These are phyloP conservation scores for Panthera leo DNA, from an alignment of 2,113 vertebrate species.

Conservation along the genomic window DNA sequence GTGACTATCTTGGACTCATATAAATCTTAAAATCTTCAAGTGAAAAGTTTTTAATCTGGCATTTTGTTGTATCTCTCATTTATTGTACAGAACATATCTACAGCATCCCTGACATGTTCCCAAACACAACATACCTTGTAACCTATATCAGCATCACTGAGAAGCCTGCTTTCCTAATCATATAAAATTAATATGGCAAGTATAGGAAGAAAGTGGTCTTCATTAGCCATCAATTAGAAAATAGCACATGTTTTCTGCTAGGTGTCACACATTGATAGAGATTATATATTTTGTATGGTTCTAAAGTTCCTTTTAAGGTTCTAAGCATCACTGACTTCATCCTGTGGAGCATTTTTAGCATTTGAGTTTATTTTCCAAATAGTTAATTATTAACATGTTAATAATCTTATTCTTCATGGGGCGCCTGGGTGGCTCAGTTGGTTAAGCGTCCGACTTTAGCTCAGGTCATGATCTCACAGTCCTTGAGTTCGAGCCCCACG, in stretches of 20 bases:
- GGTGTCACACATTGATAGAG: not conserved
- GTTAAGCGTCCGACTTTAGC: too few relatives aligned
- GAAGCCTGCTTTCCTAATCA: not conserved
- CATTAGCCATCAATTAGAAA: not conserved
- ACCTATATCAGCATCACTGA: not conserved
- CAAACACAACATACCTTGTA: not conserved
- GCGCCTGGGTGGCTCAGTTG: too few relatives aligned
- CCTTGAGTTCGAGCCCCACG: too few relatives aligned
- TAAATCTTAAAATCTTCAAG: conserved; percentile 11
- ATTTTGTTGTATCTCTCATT: not conserved
- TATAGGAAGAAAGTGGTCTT: not conserved
- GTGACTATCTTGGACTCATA: conserved; percentile 37
- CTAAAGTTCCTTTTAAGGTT: conserved; percentile 40
- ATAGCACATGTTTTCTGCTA: not conserved
- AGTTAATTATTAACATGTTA: not conserved
- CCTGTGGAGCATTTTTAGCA: not conserved
- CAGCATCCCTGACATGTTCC: not conserved
- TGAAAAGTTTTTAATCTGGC: not conserved
- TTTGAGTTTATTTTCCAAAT: conserved; percentile 42
- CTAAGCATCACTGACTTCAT: not conserved
- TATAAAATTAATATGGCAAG: not conserved
- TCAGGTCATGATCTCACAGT: too few relatives aligned
- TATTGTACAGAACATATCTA: not conserved
- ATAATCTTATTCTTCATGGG: not conserved
- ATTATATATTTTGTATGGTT: not conserved